Evolutionary conservation across 2,888 invertebrate genomes (phyloP), one percentile per base, ranked within the genome.

Genomic region (Lasioglossum calceatum): DNA sequence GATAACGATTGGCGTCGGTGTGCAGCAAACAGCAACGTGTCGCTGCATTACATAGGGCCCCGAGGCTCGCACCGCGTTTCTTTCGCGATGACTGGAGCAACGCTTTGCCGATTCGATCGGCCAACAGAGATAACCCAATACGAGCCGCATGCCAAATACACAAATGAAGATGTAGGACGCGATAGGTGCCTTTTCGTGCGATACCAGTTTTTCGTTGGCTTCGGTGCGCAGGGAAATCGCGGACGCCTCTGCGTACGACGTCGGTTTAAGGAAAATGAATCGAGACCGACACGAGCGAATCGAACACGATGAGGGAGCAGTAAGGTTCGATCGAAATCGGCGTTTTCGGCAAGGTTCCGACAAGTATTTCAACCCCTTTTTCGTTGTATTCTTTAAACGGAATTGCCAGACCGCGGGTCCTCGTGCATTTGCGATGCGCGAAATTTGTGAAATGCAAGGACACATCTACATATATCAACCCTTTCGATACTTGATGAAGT

Each of bases 1-100:
- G 94, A 94, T 94, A 94, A 94, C 93, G 92, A 44, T 81, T 36
- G 67, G 67, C 58, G 74, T 64, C 84, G 80, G 79, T 67, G 79
- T 4, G 16, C 16, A 2, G 70, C 74, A 23, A 54, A 54, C 23
- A 54, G n/a, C 92, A 58, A 80, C 82, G 87, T 14, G 85, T 81
- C 79, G 77, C 81, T 75, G 89, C 79, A 71, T 77, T 72, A 67
- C 85, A 72, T 85, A 81, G 73, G 67, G 82, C 82, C 86, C 86
- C 81, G 71, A 58, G 81, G 85, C 88, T 67, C 54, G 44, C 72
- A 27, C 72, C 78, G 85, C 86, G 82, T 88, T 89, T 89, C 84
- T 88, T 84, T 88, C 79, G 78, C 79, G 81, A 81, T 80, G 83
- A 73, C 70, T 64, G 67, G 79, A 81, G 85, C 50, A 79, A 74